Percentiles rank a stretch among this genome's conserved stretches.
These are phyloP conservation scores for Oxycera nigricornis DNA, from an alignment of 2,888 invertebrate genomes.

Conservation along the genomic window DNA sequence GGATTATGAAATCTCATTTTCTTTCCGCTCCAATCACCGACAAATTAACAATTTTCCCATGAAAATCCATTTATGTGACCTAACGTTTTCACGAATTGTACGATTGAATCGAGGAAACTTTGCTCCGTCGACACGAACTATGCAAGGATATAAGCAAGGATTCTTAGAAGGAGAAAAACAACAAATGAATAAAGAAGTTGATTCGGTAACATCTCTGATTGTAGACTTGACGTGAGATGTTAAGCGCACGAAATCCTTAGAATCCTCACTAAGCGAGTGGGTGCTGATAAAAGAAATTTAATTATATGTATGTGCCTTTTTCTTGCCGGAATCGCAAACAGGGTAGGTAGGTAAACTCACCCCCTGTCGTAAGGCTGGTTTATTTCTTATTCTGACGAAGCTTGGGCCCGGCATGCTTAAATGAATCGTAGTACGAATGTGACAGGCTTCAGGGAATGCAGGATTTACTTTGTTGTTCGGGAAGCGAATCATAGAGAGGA, in stretches of 20 bases:
- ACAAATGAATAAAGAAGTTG: not conserved
- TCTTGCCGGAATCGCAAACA: not conserved
- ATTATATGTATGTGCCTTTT: slow-evolving; percentile 1
- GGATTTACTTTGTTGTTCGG: slow-evolving; percentile 1
- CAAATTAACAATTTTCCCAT: too few species aligned
- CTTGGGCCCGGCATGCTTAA: too few species aligned
- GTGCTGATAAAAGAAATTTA: slow-evolving; percentile 32
- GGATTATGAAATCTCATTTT: too few species aligned
- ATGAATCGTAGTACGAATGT: slow-evolving; percentile 23
- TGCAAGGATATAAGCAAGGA: too few species aligned
- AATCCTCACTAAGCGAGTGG: not conserved
- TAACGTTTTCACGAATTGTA: too few species aligned
- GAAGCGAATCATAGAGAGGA: not conserved
- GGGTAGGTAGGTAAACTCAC: slow-evolving; percentile 4
- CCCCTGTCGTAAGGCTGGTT: not conserved
- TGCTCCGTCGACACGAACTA: too few species aligned
- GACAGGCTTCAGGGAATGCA: slow-evolving; percentile 27
- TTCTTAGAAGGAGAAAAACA: too few species aligned
- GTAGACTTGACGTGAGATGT: slow-evolving; percentile 17
- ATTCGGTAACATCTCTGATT: slow-evolving; percentile 7
- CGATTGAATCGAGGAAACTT: too few species aligned
- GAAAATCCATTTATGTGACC: too few species aligned
- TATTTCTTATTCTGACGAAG: not conserved
- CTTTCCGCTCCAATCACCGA: too few species aligned
- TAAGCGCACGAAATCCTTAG: slow-evolving; percentile 10